These are phyloP conservation scores for Eupithecia tripunctaria DNA, from an alignment of 2,888 invertebrate genomes.

Conservation along the genomic window DNA sequence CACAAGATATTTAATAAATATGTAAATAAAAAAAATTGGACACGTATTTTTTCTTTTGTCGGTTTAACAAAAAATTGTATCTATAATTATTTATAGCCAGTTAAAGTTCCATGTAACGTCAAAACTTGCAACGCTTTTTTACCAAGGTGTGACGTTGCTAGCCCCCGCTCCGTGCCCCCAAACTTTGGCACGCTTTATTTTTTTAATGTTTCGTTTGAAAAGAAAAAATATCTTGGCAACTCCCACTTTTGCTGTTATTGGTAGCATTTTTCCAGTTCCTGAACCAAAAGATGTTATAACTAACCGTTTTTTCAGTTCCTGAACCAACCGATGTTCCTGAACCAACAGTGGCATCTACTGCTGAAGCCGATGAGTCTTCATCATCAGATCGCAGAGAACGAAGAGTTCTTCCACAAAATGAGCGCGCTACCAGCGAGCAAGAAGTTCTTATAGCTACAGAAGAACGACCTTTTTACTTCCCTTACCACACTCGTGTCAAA, in stretches of 20 bases:
- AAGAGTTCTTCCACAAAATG: conserved; percentile 23
- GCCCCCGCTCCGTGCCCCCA: too few relatives aligned
- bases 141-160: too few relatives aligned
- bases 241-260: neutral
- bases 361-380: conserved; percentile 18
- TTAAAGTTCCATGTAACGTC: too few relatives aligned
- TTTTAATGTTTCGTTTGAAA: too few relatives aligned
- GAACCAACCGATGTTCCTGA: neutral
- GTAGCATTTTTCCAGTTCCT: neutral
- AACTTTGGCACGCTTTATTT: too few relatives aligned
- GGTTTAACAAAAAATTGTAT: too few relatives aligned
- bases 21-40: too few relatives aligned
- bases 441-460: conserved; percentile 52
- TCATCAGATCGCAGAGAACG: conserved; percentile 34
- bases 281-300: neutral
- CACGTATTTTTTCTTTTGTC: too few relatives aligned
- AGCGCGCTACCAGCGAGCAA: conserved; percentile 25
- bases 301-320: neutral
- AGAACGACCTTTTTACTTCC: conserved; percentile 28
- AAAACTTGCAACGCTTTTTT: too few relatives aligned
- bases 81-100: too few relatives aligned
- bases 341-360: neutral
- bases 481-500: conserved; percentile 38
- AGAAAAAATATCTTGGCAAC: too few relatives aligned
- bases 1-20: too few relatives aligned